Evolutionary conservation across 2,888 invertebrate species (phyloP), one percentile per base, ranked within the genome.

Genomic region (Microplitis deprimator): DNA sequence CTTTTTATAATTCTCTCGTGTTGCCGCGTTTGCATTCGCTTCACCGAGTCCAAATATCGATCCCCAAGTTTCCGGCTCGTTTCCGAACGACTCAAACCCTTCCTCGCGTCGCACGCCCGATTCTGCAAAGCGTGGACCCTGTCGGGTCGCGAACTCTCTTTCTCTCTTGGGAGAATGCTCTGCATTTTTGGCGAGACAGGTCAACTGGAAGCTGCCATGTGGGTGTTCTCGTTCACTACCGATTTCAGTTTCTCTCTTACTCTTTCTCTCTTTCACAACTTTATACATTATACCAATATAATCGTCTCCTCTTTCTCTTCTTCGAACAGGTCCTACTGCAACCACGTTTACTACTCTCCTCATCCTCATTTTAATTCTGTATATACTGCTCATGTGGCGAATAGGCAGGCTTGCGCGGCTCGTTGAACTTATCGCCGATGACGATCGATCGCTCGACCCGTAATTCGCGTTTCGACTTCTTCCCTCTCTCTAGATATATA

Each of bases 141-240:
- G 50, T 13, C 50, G 13, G 50, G 50, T 50, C n/a, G 67, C 67
- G 39, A 17, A 6, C 39, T 62, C 39, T 62, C 62, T 62, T 39
- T 68, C 76, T 70, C 74, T 75, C 78, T 64, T 68, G 62, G 73
- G 73, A 79, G 77, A 79, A 80, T 81, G 73, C 81, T 77, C 79
- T 79, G 80, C 82, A 83, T 84, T 84, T 85, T 85, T 80, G 80
- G 73, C 76, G 79, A 75, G 80, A 77, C 81, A 84, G 82, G 84
- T 84, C 83, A 84, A 73, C 80, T 81, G 84, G 84, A 85, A 83
- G 81, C 80, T 76, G 77, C 75, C 67, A 71, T 77, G 60, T 74
- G 69, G 71, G 68, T 82, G 80, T 81, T 68, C 72, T 69, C 74
- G 50, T 65, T 76, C 38, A 17, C 75, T 41, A 70, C 20, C 50